Percentiles rank a stretch among this genome's conserved stretches.
Conservation (phyloP, 2,888 invertebrate genomes). For the Megamerina dolium region DNA sequence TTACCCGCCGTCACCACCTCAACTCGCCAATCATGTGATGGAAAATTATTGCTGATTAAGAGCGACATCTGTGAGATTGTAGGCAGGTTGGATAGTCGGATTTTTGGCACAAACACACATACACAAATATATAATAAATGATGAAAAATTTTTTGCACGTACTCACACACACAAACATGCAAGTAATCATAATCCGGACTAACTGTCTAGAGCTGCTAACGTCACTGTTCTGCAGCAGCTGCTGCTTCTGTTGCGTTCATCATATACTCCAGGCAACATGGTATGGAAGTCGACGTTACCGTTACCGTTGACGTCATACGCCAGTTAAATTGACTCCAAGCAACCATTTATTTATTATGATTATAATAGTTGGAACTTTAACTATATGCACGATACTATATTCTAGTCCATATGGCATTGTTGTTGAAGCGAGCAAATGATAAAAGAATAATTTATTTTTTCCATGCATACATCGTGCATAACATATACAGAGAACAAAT, state of each 20-base stretch:
- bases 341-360: constrained; percentile 23
- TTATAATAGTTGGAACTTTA: constrained; percentile 22
- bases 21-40: too few relatives aligned
- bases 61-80: constrained; percentile 26
- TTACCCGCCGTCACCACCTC: too few relatives aligned
- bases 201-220: too few relatives aligned
- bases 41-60: constrained; percentile 31
- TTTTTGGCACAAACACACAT: too few relatives aligned
- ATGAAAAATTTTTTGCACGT: background rate
- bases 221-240: too few relatives aligned
- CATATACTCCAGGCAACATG: too few relatives aligned
- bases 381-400: constrained; percentile 21
- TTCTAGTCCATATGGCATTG: constrained; percentile 12
- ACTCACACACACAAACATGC: constrained; percentile 5
- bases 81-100: too few relatives aligned
- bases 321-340: constrained; percentile 11
- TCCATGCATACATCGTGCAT: background rate
- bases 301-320: constrained; percentile 5
- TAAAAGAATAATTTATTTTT: background rate
- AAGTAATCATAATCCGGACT: too few relatives aligned
- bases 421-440: background rate
- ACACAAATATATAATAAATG: too few relatives aligned
- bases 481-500: too few relatives aligned
- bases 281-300: too few relatives aligned
- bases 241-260: too few relatives aligned